These are phyloP conservation scores for Eristalis arbustorum DNA, from an alignment of 2,888 invertebrate genomes.

Conservation along the genomic window DNA sequence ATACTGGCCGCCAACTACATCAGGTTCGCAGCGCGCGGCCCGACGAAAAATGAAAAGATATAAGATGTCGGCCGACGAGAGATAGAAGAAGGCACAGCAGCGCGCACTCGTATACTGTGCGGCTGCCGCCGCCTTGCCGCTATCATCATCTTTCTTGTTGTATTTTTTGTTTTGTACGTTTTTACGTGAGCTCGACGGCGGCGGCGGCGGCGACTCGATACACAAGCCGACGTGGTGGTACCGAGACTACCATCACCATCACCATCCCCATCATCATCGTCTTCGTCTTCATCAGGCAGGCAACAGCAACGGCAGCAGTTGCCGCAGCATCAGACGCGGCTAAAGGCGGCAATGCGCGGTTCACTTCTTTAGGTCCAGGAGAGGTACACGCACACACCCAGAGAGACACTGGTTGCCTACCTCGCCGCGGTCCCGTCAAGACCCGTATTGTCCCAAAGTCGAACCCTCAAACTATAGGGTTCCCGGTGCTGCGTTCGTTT, in stretches of 20 bases:
- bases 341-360: constrained; percentile 51
- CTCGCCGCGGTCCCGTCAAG: neutral
- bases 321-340: constrained; percentile 45
- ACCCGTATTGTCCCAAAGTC: constrained; percentile 29
- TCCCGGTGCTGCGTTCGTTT: constrained; percentile 34
- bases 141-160: constrained; percentile 59
- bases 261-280: neutral
- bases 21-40: constrained; percentile 72
- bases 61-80: constrained; percentile 71
- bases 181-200: constrained; percentile 23
- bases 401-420: neutral
- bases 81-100: constrained; percentile 57
- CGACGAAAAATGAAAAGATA: constrained; percentile 72
- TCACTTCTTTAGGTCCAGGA: constrained; percentile 7
- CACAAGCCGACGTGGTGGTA: constrained; percentile 32
- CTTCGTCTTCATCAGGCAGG: constrained; percentile 6
- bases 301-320: constrained; percentile 36
- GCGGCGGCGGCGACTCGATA: constrained; percentile 19
- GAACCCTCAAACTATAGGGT: constrained; percentile 53
- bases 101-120: constrained; percentile 45
- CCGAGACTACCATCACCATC: constrained; percentile 12
- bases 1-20: constrained; percentile 48
- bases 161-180: constrained; percentile 30
- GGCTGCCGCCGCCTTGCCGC: constrained; percentile 59
- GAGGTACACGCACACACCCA: constrained; percentile 26